These are phyloP conservation scores for Cyprinus carpio DNA, from an alignment of 2,113 vertebrate species.

Conservation along the genomic window DNA sequence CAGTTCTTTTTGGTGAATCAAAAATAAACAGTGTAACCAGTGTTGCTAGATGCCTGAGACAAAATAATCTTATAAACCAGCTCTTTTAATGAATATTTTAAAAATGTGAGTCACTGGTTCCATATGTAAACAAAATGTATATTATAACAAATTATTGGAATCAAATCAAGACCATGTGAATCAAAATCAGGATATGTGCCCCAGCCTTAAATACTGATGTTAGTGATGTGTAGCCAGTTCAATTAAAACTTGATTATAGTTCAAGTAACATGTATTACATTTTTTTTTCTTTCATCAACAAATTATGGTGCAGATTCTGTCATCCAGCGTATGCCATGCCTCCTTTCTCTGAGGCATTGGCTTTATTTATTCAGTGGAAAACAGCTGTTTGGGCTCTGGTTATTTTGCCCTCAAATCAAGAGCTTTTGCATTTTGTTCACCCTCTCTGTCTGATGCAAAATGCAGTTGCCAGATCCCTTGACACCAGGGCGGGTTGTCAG, in stretches of 20 bases:
- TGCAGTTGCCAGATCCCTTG: constrained; percentile 42
- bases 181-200: too few species aligned
- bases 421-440: constrained; percentile 61
- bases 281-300: neutral
- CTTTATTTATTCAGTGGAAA: constrained; percentile 64
- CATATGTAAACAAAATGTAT: neutral
- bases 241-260: too few species aligned
- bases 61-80: neutral
- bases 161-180: neutral
- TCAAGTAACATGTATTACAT: too few species aligned
- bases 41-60: neutral
- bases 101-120: neutral
- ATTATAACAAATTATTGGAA: neutral
- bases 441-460: constrained; percentile 43
- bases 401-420: constrained; percentile 53
- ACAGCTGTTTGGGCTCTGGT: constrained; percentile 68
- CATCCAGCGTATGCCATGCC: constrained; percentile 29
- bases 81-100: neutral
- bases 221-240: too few species aligned
- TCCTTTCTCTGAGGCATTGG: constrained; percentile 19
- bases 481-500: constrained; percentile 36
- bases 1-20: neutral
- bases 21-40: neutral
- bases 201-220: too few species aligned
- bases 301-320: neutral